Percentiles rank a stretch among this genome's conserved stretches.
phyloP scores from a whole-genome alignment of 2,888 invertebrate genomes.

The Microctonus aethiopoides region DNA sequence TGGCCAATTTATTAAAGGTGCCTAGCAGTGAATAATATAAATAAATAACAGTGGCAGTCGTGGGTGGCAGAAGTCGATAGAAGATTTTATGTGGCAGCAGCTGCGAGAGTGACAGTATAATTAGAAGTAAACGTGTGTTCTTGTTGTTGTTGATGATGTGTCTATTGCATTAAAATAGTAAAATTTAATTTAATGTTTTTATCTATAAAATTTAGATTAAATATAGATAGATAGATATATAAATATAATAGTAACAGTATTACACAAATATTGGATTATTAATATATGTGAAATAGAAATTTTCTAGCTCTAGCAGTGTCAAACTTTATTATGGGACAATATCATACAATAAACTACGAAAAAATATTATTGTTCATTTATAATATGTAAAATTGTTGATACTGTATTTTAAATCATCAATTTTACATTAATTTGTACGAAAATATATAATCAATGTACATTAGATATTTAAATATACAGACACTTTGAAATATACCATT shows the following conservation, averaged over 20 bases:
- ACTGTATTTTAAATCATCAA: not conserved
- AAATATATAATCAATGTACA: not conserved
- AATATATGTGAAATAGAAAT: constrained; percentile 5
- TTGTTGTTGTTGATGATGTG: constrained; percentile 26
- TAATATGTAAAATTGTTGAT: not conserved
- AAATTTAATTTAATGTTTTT: not conserved
- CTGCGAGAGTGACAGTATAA: constrained; percentile 21
- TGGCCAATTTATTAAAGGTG: constrained; percentile 34
- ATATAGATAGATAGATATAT: constrained; percentile 6
- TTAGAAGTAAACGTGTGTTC: constrained; percentile 13
- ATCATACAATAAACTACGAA: constrained; percentile 27
- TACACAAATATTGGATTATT: constrained; percentile 8
- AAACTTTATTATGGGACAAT: constrained; percentile 5
- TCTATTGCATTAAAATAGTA: constrained; percentile 10
- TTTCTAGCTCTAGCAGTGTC: constrained; percentile 14
- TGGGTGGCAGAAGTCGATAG: not conserved
- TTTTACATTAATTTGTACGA: not conserved
- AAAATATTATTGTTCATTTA: not conserved
- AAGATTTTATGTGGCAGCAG: constrained; percentile 17
- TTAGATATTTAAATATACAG: not conserved
- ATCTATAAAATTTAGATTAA: not conserved
- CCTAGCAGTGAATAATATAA: constrained; percentile 33
- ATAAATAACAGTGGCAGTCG: constrained; percentile 11
- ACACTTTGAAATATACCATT: not conserved
- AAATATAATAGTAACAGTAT: constrained; percentile 14